phyloP scores from a whole-genome alignment of 2,888 invertebrate genomes.

The Laothoe populi region DNA sequence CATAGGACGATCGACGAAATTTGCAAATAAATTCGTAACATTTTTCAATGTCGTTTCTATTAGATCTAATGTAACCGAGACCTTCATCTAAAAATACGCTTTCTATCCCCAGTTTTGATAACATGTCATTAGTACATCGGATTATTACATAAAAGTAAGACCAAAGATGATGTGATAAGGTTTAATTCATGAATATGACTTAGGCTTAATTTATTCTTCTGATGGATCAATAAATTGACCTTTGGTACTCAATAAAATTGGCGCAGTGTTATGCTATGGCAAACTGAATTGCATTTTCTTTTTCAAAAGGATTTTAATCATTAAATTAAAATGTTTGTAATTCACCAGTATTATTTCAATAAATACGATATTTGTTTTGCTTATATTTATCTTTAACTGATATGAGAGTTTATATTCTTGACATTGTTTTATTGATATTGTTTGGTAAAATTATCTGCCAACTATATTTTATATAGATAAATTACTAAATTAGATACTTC shows the following conservation, averaged over 20 bases:
- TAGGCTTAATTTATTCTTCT: slow-evolving; percentile 30
- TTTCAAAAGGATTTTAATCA: too few species aligned
- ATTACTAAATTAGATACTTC: too few species aligned
- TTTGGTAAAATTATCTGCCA: slow-evolving; percentile 1
- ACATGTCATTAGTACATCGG: slow-evolving; percentile 38
- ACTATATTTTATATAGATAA: too few species aligned
- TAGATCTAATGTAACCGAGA: slow-evolving; percentile 59
- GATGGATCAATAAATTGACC: slow-evolving; percentile 46
- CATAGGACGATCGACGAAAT: slow-evolving; percentile 32
- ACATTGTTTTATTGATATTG: not conserved
- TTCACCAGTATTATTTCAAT: not conserved
- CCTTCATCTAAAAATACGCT: slow-evolving; percentile 79
- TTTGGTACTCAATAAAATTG: slow-evolving; percentile 43
- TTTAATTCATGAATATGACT: not conserved
- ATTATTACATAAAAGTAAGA: slow-evolving; percentile 11
- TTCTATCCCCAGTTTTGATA: slow-evolving; percentile 48
- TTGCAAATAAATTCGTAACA: slow-evolving; percentile 35
- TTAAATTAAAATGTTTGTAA: too few species aligned
- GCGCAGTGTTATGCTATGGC: not conserved
- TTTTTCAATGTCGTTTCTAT: slow-evolving; percentile 62
- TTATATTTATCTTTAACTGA: slow-evolving; percentile 19
- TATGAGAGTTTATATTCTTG: slow-evolving; percentile 6
- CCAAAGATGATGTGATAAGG: slow-evolving; percentile 29
- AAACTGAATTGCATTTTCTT: not conserved
- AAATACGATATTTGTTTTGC: slow-evolving; percentile 11